These are phyloP conservation scores for Zosterops hypoxanthus DNA, from an alignment of 2,113 vertebrate genomes.

Conservation along the genomic window DNA sequence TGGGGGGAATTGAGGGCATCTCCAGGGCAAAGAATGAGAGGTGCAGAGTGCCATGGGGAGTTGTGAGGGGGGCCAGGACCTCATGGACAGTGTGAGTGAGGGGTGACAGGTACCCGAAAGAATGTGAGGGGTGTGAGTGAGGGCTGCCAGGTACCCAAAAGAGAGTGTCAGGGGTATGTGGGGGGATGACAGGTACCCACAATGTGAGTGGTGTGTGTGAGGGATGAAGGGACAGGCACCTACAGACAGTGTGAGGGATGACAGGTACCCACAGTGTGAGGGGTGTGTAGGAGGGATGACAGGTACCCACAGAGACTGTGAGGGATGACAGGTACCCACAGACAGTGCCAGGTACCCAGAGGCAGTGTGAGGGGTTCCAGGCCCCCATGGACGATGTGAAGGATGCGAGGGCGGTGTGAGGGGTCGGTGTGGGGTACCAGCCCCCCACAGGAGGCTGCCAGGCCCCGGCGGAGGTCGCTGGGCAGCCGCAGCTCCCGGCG, in stretches of 20 bases:
- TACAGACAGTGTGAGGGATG: neutral
- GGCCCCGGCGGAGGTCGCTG: neutral
- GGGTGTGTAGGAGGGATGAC: neutral
- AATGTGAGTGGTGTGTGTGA: no score
- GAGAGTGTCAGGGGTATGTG: no score
- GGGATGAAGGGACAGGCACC: neutral
- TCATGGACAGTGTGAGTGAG: neutral
- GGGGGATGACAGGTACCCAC: neutral
- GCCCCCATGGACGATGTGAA: neutral
- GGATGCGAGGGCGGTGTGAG: neutral
- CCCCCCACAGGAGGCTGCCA: neutral
- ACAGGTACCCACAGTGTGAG: neutral
- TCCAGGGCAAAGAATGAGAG: neutral
- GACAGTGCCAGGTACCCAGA: accelerated
- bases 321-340: neutral
- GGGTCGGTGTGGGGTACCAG: neutral
- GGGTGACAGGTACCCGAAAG: neutral
- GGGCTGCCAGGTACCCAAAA: neutral
- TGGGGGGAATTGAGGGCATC: neutral
- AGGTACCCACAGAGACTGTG: neutral
- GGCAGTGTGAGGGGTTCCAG: neutral
- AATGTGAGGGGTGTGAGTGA: neutral
- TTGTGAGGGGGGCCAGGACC: neutral
- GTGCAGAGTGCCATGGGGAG: neutral
- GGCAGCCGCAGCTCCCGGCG: neutral